These are phyloP conservation scores for Acomys russatus DNA, from an alignment of 2,797 vertebrate species.

Conservation along the genomic window DNA sequence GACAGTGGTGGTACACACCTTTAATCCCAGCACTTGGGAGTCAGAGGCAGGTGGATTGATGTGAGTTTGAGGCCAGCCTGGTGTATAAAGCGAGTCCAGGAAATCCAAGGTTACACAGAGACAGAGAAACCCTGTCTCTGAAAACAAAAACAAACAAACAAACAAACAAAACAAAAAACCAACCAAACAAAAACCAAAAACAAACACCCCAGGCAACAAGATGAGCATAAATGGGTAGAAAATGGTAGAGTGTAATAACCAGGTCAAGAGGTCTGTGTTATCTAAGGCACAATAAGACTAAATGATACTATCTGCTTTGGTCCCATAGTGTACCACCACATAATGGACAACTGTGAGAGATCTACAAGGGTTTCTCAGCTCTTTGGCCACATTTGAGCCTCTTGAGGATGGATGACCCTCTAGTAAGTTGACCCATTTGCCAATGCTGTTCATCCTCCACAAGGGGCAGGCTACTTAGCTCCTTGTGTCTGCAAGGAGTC, in stretches of 20 bases:
- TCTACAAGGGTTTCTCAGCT: slow-evolving; percentile 62
- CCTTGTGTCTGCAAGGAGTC: slow-evolving; percentile 39
- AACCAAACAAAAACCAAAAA: too few species aligned
- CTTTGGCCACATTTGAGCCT: slow-evolving; percentile 24
- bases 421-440: slow-evolving; percentile 27
- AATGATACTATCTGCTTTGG: slow-evolving; percentile 74
- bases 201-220: background rate
- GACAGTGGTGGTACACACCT: too few species aligned
- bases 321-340: slow-evolving; percentile 10
- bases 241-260: background rate
- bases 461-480: background rate
- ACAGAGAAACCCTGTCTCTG: too few species aligned
- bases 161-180: too few species aligned
- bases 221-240: background rate
- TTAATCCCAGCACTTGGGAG: too few species aligned
- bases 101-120: too few species aligned
- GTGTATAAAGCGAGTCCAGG: too few species aligned
- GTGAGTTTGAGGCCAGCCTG: too few species aligned
- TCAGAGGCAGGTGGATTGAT: too few species aligned
- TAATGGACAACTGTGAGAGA: slow-evolving; percentile 39
- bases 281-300: background rate
- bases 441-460: slow-evolving; percentile 39
- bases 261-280: background rate
- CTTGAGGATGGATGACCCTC: background rate
- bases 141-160: too few species aligned